A percentile compares a stretch with the other conserved stretches of the same genome.
Evolutionary conservation across 92 coral and sea anemone genomes (phyloP).

Genomic region (Phenganax stokvisi): DNA sequence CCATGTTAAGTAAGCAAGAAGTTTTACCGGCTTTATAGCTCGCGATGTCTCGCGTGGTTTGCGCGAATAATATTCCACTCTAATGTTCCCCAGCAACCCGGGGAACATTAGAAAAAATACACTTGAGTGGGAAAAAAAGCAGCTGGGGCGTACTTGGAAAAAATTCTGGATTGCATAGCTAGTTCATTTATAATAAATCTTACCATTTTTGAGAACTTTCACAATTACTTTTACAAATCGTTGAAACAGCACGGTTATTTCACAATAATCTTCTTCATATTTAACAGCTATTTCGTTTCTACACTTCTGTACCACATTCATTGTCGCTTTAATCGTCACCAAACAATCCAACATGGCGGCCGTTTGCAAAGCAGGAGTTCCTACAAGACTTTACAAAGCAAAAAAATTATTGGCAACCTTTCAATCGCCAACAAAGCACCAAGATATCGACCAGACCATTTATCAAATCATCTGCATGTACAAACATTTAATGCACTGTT

Average conservation of each 20-base stretch:
- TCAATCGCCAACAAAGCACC: background rate
- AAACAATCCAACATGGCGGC: slow-evolving; percentile 65
- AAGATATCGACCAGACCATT: background rate
- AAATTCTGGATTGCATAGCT: background rate
- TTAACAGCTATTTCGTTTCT: background rate
- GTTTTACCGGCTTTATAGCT: no score
- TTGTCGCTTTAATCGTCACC: slow-evolving; percentile 55
- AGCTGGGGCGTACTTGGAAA: background rate
- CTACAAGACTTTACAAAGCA: slow-evolving; percentile 21
- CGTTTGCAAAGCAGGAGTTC: slow-evolving; percentile 59
- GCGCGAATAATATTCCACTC: no score
- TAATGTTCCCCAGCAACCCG: no score
- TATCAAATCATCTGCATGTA: no score
- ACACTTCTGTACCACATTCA: slow-evolving; percentile 58
- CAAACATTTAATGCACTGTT: no score
- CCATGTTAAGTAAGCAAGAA: no score
- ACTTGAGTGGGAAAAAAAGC: no score
- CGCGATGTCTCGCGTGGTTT: no score
- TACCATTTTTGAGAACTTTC: slow-evolving; percentile 31
- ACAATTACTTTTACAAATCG: slow-evolving; percentile 29
- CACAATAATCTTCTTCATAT: background rate
- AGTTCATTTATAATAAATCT: background rate
- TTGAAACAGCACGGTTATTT: background rate
- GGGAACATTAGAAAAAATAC: no score
- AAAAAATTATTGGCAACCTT: background rate